Evolutionary conservation across 2,797 vertebrate genomes (phyloP).

Genomic region (Tokudaia muenninki): DNA sequence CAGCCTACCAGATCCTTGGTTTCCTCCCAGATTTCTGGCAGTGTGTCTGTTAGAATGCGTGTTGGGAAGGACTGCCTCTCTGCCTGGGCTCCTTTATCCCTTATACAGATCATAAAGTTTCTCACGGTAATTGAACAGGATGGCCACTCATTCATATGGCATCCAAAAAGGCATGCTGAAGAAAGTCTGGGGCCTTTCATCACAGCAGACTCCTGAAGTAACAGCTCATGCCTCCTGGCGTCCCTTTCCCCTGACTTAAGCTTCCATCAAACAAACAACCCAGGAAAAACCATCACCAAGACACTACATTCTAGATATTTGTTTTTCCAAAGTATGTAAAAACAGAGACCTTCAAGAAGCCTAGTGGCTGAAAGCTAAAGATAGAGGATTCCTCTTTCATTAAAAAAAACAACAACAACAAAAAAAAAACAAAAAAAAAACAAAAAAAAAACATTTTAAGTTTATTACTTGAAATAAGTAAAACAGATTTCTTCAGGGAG

Average conservation of each 20-base stretch:
- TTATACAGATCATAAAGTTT: not conserved
- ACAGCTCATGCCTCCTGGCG: not conserved
- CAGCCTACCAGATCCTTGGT: not conserved
- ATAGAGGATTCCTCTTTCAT: not conserved
- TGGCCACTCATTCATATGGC: not conserved
- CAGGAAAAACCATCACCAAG: not conserved
- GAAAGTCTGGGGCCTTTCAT: not conserved
- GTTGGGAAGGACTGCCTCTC: not conserved
- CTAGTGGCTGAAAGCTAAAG: not conserved
- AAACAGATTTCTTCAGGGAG: not conserved
- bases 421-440: not conserved
- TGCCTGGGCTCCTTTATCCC: not conserved
- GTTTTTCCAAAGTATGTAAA: not conserved
- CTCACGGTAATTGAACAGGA: constrained; percentile 53
- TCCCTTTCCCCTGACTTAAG: not conserved
- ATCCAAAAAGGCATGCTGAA: not conserved
- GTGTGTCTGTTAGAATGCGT: not conserved
- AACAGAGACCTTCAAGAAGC: not conserved
- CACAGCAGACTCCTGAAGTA: not conserved
- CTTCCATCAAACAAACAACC: not conserved
- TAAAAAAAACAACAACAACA: not conserved
- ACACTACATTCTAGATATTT: constrained; percentile 31
- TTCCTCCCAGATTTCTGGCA: not conserved
- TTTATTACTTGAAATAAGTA: not conserved
- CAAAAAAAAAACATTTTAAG: not conserved